A percentile compares a stretch with the other conserved stretches of the same genome.
phyloP scores from a whole-genome alignment of 2,888 invertebrate genomes.

The Ochlodes sylvanus region DNA sequence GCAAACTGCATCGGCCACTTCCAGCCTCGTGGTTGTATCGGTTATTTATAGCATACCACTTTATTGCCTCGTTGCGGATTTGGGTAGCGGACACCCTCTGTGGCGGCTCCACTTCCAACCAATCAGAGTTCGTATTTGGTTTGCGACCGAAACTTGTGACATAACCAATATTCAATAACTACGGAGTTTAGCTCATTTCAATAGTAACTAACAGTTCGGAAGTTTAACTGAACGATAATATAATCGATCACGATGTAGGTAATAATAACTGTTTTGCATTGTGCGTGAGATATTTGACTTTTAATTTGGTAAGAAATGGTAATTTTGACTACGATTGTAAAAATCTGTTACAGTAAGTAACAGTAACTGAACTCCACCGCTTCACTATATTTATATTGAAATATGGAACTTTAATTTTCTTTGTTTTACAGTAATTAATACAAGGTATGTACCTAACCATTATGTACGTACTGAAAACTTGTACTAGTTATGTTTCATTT shows the following conservation, averaged over 20 bases:
- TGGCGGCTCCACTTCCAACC: conserved; percentile 43
- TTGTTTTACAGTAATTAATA: too few relatives aligned
- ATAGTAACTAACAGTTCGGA: conserved; percentile 10
- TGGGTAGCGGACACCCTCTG: conserved; percentile 49
- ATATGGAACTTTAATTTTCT: too few relatives aligned
- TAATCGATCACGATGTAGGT: not conserved
- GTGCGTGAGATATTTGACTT: not conserved
- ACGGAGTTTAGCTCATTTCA: conserved; percentile 9
- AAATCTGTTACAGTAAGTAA: too few relatives aligned
- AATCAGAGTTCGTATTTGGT: conserved; percentile 46
- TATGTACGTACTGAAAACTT: too few relatives aligned
- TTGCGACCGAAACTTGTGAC: conserved; percentile 33
- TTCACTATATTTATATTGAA: too few relatives aligned
- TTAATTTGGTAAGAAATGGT: too few relatives aligned
- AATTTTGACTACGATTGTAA: too few relatives aligned
- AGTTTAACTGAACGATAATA: conserved; percentile 6
- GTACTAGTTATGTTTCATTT: too few relatives aligned
- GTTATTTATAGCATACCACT: conserved; percentile 50
- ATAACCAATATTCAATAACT: conserved; percentile 25
- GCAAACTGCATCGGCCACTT: conserved; percentile 26
- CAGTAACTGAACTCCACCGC: too few relatives aligned
- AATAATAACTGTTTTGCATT: not conserved
- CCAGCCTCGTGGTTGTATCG: conserved; percentile 19
- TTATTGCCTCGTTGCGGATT: conserved; percentile 57
- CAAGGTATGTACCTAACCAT: too few relatives aligned